phyloP scores from a whole-genome alignment of 2,888 invertebrate species.

The Apoda limacodes region DNA sequence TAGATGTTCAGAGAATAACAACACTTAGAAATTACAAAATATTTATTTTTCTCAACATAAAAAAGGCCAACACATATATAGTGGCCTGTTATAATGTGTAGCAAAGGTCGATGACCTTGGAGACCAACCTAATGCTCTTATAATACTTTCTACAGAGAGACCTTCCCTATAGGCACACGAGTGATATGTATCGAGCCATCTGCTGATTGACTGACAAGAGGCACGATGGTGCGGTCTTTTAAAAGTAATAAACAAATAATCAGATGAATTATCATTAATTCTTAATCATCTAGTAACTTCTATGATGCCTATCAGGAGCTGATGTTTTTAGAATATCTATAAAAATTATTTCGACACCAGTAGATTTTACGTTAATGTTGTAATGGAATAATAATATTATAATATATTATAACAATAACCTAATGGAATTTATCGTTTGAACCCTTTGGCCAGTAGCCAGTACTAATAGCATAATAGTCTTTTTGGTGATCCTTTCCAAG shows the following conservation, averaged over 20 bases:
- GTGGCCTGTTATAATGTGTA: conserved; percentile 3
- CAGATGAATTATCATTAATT: too few species aligned
- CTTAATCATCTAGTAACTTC: too few species aligned
- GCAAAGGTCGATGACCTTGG: conserved; percentile 5
- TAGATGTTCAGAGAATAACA: too few species aligned
- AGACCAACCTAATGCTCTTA: conserved; percentile 6
- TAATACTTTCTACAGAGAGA: conserved; percentile 1
- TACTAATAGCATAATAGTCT: conserved; percentile 2
- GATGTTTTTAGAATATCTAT: conserved; percentile 5
- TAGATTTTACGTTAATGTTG: conserved; percentile 4
- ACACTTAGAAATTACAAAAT: too few species aligned
- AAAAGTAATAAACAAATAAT: conserved; percentile 1
- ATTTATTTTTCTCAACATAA: too few species aligned
- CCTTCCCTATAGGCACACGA: conserved; percentile 1
- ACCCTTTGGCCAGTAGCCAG: conserved; percentile 5
- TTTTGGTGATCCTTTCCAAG: conserved; percentile 4
- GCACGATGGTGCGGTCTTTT: conserved; percentile 2
- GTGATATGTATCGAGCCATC: conserved; percentile 7
- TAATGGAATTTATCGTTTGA: conserved; percentile 2
- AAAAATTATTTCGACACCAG: conserved; percentile 7
- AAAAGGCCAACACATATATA: too few species aligned
- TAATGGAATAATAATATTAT: too few species aligned
- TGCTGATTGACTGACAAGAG: conserved; percentile 7
- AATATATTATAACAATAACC: too few species aligned
- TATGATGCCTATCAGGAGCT: conserved; percentile 1